A percentile compares a stretch with the other conserved stretches of the same genome.
Evolutionary conservation across 2,797 vertebrate genomes (phyloP).

Genomic region (Podarcis siculus): DNA sequence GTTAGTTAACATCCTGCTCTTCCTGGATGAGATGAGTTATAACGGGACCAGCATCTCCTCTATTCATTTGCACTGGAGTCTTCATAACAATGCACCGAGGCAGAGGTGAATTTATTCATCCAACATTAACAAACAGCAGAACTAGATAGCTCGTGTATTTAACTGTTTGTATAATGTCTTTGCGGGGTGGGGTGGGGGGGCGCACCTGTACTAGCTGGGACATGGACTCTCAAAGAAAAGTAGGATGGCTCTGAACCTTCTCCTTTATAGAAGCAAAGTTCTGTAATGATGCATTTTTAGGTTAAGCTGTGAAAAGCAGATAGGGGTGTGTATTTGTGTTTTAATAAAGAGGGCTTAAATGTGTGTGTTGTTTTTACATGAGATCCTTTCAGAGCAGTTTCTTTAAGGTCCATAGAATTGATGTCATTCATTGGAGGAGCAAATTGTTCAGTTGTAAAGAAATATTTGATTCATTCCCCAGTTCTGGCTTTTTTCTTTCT

Average conservation of each 20-base stretch:
- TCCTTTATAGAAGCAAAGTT: conserved; percentile 39
- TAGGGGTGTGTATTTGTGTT: not conserved
- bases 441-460: conserved; percentile 75
- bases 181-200: conserved; percentile 60
- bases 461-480: not conserved
- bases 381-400: conserved; percentile 76
- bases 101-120: conserved; percentile 82
- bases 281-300: not conserved
- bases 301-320: not conserved
- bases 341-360: conserved; percentile 36
- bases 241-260: conserved; percentile 54
- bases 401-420: conserved; percentile 76
- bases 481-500: conserved; percentile 28
- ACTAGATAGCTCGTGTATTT: conserved; percentile 17
- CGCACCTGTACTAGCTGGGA: conserved; percentile 58
- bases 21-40: conserved; percentile 83
- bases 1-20: conserved; percentile 77
- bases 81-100: conserved; percentile 84
- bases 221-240: conserved; percentile 43
- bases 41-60: conserved; percentile 81
- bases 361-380: conserved; percentile 60
- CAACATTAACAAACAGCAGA: conserved; percentile 61
- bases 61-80: conserved; percentile 77
- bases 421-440: conserved; percentile 76
- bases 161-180: conserved; percentile 3